Percentiles rank a stretch among this genome's conserved stretches.
These are phyloP conservation scores for Antheraea mylitta DNA, from an alignment of 1,140 invertebrate species.

Conservation along the genomic window DNA sequence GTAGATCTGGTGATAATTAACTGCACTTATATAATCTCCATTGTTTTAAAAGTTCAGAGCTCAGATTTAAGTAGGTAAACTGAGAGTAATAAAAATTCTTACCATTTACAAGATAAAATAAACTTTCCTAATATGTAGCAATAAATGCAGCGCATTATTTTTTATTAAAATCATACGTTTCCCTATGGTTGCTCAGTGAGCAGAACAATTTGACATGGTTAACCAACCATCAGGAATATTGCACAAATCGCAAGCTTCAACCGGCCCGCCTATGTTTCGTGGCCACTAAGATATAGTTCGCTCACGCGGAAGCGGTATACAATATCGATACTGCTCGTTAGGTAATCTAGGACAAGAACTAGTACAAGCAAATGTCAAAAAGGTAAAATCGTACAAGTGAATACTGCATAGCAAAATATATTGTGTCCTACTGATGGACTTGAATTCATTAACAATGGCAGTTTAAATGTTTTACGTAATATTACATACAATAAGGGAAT, in stretches of 20 bases:
- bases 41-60: too few species aligned
- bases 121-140: slow-evolving; percentile 12
- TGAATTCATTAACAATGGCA: not conserved
- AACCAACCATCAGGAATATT: slow-evolving; percentile 13
- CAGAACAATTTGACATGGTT: not conserved
- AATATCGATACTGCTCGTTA: slow-evolving; percentile 22
- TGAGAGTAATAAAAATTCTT: too few species aligned
- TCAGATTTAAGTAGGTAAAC: too few species aligned
- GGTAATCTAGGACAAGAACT: slow-evolving; percentile 27
- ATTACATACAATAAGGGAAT: not conserved
- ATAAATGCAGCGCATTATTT: not conserved
- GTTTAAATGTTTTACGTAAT: not conserved
- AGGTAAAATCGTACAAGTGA: not conserved
- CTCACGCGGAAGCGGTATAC: slow-evolving; percentile 23
- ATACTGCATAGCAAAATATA: slow-evolving; percentile 6
- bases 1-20: too few species aligned
- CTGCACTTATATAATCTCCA: too few species aligned
- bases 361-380: slow-evolving; percentile 22
- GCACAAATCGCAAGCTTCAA: slow-evolving; percentile 23
- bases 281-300: slow-evolving; percentile 25
- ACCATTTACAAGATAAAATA: not conserved
- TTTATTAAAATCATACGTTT: not conserved
- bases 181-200: not conserved
- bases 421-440: not conserved
- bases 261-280: slow-evolving; percentile 19